phyloP scores from a whole-genome alignment of 2,113 vertebrate species.

The Camelus bactrianus region DNA sequence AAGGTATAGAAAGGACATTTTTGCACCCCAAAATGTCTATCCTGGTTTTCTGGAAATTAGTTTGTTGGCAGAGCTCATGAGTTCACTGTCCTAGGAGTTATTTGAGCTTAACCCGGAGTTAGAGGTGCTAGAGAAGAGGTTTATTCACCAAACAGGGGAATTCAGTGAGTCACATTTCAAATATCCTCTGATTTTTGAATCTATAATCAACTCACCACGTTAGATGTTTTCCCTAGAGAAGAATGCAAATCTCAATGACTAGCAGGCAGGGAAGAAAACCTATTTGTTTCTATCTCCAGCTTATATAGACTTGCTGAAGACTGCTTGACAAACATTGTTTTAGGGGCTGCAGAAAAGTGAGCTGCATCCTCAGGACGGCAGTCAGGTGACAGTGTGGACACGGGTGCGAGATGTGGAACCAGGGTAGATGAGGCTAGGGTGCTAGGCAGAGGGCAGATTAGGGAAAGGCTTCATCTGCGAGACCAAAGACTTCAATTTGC shows the following conservation, averaged over 20 bases:
- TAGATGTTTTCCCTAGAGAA: neutral
- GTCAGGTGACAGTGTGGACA: neutral
- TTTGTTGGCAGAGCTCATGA: neutral
- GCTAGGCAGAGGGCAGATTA: neutral
- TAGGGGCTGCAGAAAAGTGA: neutral
- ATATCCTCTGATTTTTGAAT: neutral
- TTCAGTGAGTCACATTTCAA: neutral
- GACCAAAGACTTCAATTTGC: neutral
- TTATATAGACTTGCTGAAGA: neutral
- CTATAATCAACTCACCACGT: neutral
- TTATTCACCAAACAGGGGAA: neutral
- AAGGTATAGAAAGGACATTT: neutral
- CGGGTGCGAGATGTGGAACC: fast-evolving
- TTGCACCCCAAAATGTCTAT: neutral
- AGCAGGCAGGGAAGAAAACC: neutral
- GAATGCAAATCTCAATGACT: neutral
- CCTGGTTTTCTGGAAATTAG: neutral
- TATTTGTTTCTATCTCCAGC: neutral
- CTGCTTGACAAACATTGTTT: neutral
- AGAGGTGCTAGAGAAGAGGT: neutral
- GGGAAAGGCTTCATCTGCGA: neutral
- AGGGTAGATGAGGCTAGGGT: neutral
- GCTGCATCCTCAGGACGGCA: neutral
- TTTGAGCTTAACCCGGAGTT: neutral
- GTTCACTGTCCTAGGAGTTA: neutral